Evolutionary conservation across 2,888 invertebrate species (phyloP).

Genomic region (Andrena praecox): DNA sequence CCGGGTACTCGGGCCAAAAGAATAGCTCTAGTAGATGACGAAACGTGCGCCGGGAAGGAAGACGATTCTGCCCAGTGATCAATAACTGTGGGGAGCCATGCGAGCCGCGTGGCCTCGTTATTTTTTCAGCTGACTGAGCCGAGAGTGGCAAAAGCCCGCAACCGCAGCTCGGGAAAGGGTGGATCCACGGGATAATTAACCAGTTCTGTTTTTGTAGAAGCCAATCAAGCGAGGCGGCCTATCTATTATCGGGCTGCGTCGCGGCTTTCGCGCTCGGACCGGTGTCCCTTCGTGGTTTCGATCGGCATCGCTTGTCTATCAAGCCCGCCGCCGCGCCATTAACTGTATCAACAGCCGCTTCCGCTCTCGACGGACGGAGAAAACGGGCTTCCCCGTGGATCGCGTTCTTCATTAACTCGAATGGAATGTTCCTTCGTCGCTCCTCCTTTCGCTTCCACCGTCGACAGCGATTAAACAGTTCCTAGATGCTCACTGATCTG

Average conservation of each 20-base stretch:
- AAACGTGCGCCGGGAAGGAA: conserved; percentile 7
- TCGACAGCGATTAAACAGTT: neutral
- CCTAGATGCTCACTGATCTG: neutral
- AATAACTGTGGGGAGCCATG: conserved; percentile 16
- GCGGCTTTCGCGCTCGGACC: conserved; percentile 48
- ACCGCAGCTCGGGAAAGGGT: conserved; percentile 53
- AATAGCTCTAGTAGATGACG: no score
- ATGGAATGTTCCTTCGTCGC: neutral
- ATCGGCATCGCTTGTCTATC: conserved; percentile 66
- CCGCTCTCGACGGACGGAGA: conserved; percentile 47
- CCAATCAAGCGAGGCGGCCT: conserved; percentile 69
- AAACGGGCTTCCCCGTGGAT: conserved; percentile 26
- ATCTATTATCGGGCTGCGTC: conserved; percentile 61
- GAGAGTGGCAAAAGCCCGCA: conserved; percentile 42
- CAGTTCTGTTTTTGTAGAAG: conserved; percentile 79
- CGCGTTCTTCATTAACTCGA: conserved; percentile 48
- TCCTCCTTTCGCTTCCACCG: neutral
- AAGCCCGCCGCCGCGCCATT: conserved; percentile 69
- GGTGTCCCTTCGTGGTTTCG: conserved; percentile 19
- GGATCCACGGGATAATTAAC: conserved; percentile 76
- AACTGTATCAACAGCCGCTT: conserved; percentile 75
- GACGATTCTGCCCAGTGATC: conserved; percentile 30
- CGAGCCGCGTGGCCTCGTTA: conserved; percentile 71
- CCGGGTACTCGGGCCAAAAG: no score
- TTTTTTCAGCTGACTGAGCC: conserved; percentile 79